Conservation (phyloP, 2,113 vertebrate species). For the Sporophila hypoxantha region DNA sequence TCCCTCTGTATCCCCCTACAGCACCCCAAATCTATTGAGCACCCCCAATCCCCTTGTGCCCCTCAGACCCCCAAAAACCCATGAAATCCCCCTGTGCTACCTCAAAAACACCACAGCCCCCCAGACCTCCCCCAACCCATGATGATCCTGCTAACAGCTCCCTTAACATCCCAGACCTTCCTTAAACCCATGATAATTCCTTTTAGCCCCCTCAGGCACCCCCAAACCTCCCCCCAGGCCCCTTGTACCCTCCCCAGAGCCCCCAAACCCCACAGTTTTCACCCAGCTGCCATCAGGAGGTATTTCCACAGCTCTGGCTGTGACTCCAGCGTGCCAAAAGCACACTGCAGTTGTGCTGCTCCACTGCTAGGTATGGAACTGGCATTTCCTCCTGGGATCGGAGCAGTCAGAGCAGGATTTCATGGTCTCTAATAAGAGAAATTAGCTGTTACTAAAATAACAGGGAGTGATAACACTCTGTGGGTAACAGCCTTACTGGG, state of each 20-base stretch:
- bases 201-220: background rate
- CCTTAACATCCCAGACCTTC: too few relatives aligned
- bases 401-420: background rate
- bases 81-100: background rate
- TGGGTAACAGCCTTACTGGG: background rate
- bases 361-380: background rate
- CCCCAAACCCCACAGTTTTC: background rate
- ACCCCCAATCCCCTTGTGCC: background rate
- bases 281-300: background rate
- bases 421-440: background rate
- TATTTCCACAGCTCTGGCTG: rapidly evolving
- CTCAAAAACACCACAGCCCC: background rate
- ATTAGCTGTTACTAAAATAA: background rate
- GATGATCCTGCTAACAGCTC: background rate
- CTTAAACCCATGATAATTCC: background rate
- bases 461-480: background rate
- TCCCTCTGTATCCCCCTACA: background rate
- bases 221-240: background rate
- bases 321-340: background rate
- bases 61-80: background rate
- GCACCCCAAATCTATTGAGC: background rate
- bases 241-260: too few relatives aligned
- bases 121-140: background rate
- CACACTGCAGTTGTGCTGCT: background rate
- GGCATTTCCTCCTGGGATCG: background rate